Evolutionary conservation across 2,113 vertebrate genomes (phyloP).

Genomic region (Zosterops japonicus): DNA sequence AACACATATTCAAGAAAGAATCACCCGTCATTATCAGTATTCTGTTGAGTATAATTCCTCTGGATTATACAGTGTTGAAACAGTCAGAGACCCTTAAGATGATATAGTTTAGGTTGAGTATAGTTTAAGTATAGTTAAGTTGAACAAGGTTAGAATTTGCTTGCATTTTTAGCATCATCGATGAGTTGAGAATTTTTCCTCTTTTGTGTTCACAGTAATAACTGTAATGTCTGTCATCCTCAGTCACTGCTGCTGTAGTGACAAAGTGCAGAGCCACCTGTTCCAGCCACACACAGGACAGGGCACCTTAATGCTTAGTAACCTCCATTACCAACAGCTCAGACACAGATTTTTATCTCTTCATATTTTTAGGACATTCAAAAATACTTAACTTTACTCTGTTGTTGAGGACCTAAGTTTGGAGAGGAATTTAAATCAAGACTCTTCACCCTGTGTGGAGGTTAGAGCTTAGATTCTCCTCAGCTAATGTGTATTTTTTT

Average conservation of each 20-base stretch:
- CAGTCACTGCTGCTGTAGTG: neutral
- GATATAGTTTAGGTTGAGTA: neutral
- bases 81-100: neutral
- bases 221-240: neutral
- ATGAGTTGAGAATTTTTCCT: slow-evolving; percentile 8
- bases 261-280: neutral
- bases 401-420: neutral
- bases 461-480: slow-evolving; percentile 17
- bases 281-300: neutral
- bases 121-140: too few relatives aligned
- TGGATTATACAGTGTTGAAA: neutral
- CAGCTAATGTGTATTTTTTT: neutral
- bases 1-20: neutral
- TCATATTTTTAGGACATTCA: neutral
- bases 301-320: neutral
- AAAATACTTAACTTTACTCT: neutral
- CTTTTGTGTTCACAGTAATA: neutral
- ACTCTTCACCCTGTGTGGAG: neutral
- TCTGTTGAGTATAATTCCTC: neutral
- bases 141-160: neutral
- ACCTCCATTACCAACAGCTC: neutral
- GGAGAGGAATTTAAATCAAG: slow-evolving; percentile 40
- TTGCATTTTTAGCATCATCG: neutral
- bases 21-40: neutral
- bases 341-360: slow-evolving; percentile 1